These are phyloP conservation scores for Eupithecia centaureata DNA, from an alignment of 2,888 invertebrate genomes.

Conservation along the genomic window DNA sequence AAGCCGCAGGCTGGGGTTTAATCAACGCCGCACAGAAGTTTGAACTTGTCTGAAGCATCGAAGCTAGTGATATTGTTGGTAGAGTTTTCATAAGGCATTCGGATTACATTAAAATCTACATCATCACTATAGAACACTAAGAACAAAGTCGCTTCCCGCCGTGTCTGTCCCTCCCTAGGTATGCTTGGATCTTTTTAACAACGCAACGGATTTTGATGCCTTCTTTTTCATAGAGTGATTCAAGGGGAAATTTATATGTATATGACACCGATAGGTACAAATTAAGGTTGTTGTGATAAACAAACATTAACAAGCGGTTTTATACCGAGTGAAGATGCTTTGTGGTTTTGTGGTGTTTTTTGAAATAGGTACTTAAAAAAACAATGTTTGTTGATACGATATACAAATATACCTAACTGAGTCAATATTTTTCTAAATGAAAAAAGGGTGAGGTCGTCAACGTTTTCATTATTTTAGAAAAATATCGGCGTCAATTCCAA, in stretches of 20 bases:
- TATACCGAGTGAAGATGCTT: not conserved
- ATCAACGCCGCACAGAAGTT: slow-evolving; percentile 58
- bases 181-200: too few relatives aligned
- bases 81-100: not conserved
- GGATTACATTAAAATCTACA: too few relatives aligned
- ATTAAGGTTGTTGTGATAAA: not conserved
- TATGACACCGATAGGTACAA: too few relatives aligned
- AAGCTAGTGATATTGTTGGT: slow-evolving; percentile 16
- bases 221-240: too few relatives aligned
- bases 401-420: not conserved
- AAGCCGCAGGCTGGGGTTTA: slow-evolving; percentile 60
- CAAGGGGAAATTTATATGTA: too few relatives aligned
- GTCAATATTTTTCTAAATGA: not conserved
- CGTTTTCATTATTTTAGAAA: too few relatives aligned
- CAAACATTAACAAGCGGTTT: not conserved
- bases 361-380: not conserved
- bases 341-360: not conserved
- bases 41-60: slow-evolving; percentile 22
- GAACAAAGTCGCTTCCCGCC: too few relatives aligned
- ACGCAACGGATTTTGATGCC: too few relatives aligned
- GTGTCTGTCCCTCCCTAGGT: too few relatives aligned
- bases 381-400: not conserved
- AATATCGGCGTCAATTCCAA: too few relatives aligned
- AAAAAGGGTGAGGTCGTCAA: not conserved
- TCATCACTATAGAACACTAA: too few relatives aligned